phyloP scores from a whole-genome alignment of 2,113 vertebrate species.

The Baryphthengus martii region DNA sequence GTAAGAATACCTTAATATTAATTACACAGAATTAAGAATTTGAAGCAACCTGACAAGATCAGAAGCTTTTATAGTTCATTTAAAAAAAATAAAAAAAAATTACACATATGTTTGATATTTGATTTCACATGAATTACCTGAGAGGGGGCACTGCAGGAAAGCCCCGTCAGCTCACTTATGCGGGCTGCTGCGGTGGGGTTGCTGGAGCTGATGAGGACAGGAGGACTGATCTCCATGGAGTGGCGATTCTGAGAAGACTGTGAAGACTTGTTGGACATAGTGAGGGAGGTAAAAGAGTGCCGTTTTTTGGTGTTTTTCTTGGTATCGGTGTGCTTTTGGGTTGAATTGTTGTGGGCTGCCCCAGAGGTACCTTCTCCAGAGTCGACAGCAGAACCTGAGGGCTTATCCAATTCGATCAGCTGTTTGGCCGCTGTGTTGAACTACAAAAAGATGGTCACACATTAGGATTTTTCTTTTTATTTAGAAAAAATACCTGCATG shows the following conservation, averaged over 20 bases:
- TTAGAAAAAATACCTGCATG: not conserved
- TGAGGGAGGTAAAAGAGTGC: conserved; percentile 98
- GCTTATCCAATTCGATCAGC: conserved; percentile 94
- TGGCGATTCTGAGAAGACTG: conserved; percentile 92
- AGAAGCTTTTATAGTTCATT: not conserved
- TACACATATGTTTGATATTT: not conserved
- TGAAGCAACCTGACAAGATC: not conserved
- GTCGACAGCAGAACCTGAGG: conserved; percentile 77
- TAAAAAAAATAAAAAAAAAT: not conserved
- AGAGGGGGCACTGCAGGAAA: conserved; percentile 96
- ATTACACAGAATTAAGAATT: not conserved
- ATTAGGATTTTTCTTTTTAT: not conserved
- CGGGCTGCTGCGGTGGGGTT: conserved; percentile 94
- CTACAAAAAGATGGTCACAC: conserved; percentile 64
- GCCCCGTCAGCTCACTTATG: conserved; percentile 91
- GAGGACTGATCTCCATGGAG: conserved; percentile 98
- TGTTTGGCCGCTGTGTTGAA: conserved; percentile 95
- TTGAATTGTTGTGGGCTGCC: conserved; percentile 79
- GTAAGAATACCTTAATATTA: fast-evolving
- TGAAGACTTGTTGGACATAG: conserved; percentile 93
- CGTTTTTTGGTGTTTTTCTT: conserved; percentile 99
- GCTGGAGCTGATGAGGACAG: conserved; percentile 97
- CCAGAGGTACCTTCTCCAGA: conserved; percentile 85
- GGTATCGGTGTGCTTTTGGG: conserved; percentile 82
- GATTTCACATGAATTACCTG: conserved; percentile 77